Percentiles rank a stretch among this genome's conserved stretches.
Evolutionary conservation across 2,797 vertebrate genomes (phyloP).

Genomic region (Corythornis leucogaster): DNA sequence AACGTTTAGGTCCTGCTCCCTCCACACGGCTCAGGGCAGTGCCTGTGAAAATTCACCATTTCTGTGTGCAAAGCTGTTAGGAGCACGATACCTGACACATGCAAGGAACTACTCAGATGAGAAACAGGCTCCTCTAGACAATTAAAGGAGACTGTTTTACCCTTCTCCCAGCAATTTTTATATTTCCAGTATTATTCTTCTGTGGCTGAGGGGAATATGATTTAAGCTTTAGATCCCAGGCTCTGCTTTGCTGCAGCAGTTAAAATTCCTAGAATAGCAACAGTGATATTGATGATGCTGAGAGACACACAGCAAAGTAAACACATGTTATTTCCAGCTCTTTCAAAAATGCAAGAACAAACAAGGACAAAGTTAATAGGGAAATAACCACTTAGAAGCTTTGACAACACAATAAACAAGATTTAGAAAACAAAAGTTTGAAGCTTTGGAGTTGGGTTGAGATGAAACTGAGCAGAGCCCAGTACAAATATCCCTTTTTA

Average conservation of each 20-base stretch:
- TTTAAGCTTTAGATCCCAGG: slow-evolving; percentile 6
- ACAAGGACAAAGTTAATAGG: slow-evolving; percentile 70
- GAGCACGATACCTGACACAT: slow-evolving; percentile 11
- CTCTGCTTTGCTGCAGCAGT: slow-evolving; percentile 39
- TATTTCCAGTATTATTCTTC: not conserved
- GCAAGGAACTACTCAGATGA: not conserved
- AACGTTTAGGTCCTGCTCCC: not conserved
- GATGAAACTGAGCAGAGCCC: not conserved
- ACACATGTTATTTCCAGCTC: slow-evolving; percentile 68
- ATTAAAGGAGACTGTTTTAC: not conserved
- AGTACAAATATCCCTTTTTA: not conserved
- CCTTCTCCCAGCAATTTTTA: not conserved
- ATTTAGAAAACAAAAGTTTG: slow-evolving; percentile 49
- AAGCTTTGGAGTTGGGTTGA: not conserved
- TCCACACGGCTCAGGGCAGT: not conserved
- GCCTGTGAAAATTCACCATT: not conserved
- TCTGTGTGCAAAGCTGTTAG: not conserved
- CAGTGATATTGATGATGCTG: slow-evolving; percentile 60
- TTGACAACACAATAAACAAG: slow-evolving; percentile 59
- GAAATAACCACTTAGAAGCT: slow-evolving; percentile 66
- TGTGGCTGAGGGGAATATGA: not conserved
- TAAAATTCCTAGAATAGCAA: slow-evolving; percentile 69
- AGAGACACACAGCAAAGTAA: slow-evolving; percentile 57
- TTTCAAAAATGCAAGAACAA: slow-evolving; percentile 70
- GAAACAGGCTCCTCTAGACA: not conserved